Base-by-base conservation (phyloP, 2,888 invertebrate genomes). In the Drosophila lutescens region DNA sequence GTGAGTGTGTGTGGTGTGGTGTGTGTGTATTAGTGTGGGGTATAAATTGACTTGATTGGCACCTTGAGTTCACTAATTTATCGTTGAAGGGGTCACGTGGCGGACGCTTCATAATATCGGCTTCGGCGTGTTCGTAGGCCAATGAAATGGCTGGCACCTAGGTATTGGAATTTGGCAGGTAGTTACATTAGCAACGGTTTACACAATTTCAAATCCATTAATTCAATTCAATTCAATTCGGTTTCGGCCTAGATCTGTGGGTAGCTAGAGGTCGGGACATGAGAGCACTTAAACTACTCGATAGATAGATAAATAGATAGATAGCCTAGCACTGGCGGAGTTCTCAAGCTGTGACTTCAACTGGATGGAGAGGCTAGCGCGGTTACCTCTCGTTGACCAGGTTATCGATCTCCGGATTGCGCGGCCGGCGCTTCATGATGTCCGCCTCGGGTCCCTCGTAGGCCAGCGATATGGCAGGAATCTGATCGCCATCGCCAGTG, bases 391-490 rank as follows among this genome's bases (percentile, higher is more conserved):
- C 97, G 94, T 98, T 98, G 93, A 98, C 98, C 93, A 98, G 96
- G 95, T 98, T 98, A 95, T 98, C 98, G 94, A 95, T 95, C 94
- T 96, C 95, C 93, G 98, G 97, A 94, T 98, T 96, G 95, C 98
- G 96, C 93, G 98, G 98, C 94, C 96, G 96, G 93, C 98, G 96
- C 95, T 98, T 98, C 98, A 98, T 98, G 93, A 98, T 98, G 95
- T 98, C 98, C 93, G 97, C 97, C 94, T 98, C 98, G 93, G 98
- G 97, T 94, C 97, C 96, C 95, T 98, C 98, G 94, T 98, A 98
- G 93, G 98, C 98, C 95, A 98, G 95, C 93, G 98, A 98, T 94
- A 98, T 98, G 94, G 98, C 98, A 93, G 98, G 98, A 94, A 97
- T 96, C 98, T 86, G 78, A 61, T 70, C 74, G 66, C 46, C 67